phyloP scores from a whole-genome alignment of 2,797 vertebrate species.

The Caiman crocodilus region DNA sequence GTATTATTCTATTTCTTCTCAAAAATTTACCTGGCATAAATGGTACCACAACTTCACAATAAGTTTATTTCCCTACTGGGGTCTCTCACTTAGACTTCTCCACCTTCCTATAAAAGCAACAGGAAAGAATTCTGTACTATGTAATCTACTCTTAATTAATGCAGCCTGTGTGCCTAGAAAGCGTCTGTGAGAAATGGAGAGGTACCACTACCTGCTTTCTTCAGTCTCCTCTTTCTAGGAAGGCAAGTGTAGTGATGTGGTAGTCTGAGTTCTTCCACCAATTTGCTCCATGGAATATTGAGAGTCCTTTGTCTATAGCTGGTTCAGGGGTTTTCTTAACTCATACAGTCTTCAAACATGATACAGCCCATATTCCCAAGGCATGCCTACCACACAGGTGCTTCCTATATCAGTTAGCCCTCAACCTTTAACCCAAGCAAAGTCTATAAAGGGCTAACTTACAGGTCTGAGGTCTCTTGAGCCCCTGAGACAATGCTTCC shows the following conservation, averaged over 20 bases:
- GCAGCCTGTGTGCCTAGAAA: not conserved
- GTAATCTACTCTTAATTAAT: not conserved
- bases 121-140: not conserved
- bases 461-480: no score
- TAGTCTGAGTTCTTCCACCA: not conserved
- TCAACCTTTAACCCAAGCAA: no score
- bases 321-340: no score
- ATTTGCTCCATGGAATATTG: rapidly evolving
- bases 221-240: not conserved
- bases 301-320: no score
- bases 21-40: not conserved
- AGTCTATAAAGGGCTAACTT: no score
- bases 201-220: not conserved
- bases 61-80: not conserved
- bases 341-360: no score
- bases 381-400: no score
- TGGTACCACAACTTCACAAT: not conserved
- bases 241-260: not conserved
- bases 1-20: not conserved
- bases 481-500: no score
- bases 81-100: not conserved
- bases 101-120: not conserved
- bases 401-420: no score
- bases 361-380: no score
- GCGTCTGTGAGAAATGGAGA: not conserved